Conservation (phyloP, 1,140 invertebrate genomes). For the Caenorhabditis brenneri region DNA sequence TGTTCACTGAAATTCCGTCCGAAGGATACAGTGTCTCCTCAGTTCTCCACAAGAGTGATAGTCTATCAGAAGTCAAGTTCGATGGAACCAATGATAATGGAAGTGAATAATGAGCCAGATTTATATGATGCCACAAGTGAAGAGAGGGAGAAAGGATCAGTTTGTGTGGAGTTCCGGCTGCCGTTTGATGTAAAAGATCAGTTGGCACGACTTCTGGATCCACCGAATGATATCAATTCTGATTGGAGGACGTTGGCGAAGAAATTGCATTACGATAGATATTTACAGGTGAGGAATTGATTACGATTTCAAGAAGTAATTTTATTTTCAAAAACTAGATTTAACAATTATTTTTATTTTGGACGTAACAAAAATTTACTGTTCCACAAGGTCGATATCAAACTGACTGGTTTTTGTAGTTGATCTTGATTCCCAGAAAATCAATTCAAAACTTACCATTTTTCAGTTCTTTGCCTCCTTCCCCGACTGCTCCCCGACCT, state of each 20-base stretch:
- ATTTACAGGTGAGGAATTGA: constrained; percentile 60
- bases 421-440: no score
- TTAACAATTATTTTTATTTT: no score
- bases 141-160: constrained; percentile 57
- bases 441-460: no score
- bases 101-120: constrained; percentile 24
- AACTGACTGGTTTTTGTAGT: no score
- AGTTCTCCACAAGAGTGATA: constrained; percentile 47
- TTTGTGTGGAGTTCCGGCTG: constrained; percentile 62
- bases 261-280: constrained; percentile 65
- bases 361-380: no score
- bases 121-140: constrained; percentile 13
- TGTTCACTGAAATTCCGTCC: constrained; percentile 58
- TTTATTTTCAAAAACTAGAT: no score
- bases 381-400: no score
- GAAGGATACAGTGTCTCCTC: constrained; percentile 10
- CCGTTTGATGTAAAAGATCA: constrained; percentile 53
- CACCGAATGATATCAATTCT: constrained; percentile 49
- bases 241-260: constrained; percentile 65
- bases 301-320: neutral
- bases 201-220: constrained; percentile 58
- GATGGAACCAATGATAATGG: constrained; percentile 52
- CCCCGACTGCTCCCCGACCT: constrained; percentile 63
- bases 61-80: constrained; percentile 67
- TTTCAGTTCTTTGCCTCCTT: constrained; percentile 66